These are phyloP conservation scores for Seira musarum DNA, from an alignment of 2,888 invertebrate genomes.

Conservation along the genomic window DNA sequence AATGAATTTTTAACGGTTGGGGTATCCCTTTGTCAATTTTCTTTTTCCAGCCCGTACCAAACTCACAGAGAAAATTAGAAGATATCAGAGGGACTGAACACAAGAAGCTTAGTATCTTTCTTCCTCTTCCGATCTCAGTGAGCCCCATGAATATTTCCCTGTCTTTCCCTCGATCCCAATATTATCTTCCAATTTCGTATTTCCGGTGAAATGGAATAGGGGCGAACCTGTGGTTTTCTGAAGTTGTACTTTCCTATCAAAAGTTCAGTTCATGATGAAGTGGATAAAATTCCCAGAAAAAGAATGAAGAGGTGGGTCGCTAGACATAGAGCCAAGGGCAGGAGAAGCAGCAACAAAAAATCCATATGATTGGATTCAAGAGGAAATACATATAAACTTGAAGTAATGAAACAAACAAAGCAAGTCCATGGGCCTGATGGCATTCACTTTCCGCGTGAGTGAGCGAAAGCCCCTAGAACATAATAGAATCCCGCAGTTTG, in stretches of 20 bases:
- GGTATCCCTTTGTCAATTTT: too few relatives aligned
- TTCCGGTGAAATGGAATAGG: constrained; percentile 37
- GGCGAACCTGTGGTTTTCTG: constrained; percentile 49
- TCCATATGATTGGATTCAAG: too few relatives aligned
- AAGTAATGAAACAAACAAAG: constrained; percentile 55
- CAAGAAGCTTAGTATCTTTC: too few relatives aligned
- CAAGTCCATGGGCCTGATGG: constrained; percentile 33
- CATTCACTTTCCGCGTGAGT: constrained; percentile 45
- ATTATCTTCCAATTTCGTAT: constrained; percentile 10
- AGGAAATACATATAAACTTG: constrained; percentile 36
- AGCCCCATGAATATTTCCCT: too few relatives aligned
- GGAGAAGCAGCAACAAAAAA: constrained; percentile 22
- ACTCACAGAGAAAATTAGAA: too few relatives aligned
- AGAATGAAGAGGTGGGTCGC: not conserved
- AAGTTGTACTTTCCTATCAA: constrained; percentile 36
- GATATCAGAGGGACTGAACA: too few relatives aligned
- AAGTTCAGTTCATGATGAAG: too few relatives aligned
- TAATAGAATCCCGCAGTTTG: constrained; percentile 37
- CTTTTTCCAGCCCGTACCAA: too few relatives aligned
- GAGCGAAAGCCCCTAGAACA: constrained; percentile 20
- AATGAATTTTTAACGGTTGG: too few relatives aligned
- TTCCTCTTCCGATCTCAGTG: too few relatives aligned
- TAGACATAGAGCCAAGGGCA: constrained; percentile 45
- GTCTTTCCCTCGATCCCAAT: constrained; percentile 2
- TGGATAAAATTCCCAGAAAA: too few relatives aligned